Percentiles rank a stretch among this genome's conserved stretches.
phyloP scores from a whole-genome alignment of 2,888 invertebrate species.

The Elysia crispata region DNA sequence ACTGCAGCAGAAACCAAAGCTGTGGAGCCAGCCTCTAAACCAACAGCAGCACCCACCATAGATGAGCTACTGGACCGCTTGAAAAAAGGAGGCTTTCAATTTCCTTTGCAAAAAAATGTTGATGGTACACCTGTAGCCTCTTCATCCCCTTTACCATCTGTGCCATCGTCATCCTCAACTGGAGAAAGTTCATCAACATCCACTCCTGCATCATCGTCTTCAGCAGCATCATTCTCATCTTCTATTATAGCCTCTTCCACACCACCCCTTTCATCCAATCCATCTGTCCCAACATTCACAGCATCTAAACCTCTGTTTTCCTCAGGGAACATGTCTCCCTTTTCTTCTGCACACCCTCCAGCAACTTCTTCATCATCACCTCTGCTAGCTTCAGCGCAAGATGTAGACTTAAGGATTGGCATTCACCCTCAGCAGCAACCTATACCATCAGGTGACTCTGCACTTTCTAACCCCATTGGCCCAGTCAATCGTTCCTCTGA shows the following conservation, averaged over 20 bases:
- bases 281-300: no score
- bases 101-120: conserved; percentile 16
- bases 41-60: conserved; percentile 11
- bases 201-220: not conserved
- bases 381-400: not conserved
- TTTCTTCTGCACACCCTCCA: no score
- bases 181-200: not conserved
- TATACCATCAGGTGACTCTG: not conserved
- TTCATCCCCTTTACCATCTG: conserved; percentile 27
- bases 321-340: no score
- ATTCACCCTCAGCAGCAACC: not conserved
- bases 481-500: no score
- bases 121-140: not conserved
- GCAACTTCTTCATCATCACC: no score
- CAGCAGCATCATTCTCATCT: not conserved
- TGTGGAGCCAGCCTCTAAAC: no score
- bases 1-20: not conserved
- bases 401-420: conserved; percentile 15
- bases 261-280: not conserved
- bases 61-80: conserved; percentile 41
- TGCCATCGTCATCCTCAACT: not conserved
- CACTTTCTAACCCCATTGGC: no score
- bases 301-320: no score
- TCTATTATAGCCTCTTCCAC: not conserved
- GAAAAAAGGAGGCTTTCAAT: conserved; percentile 38